Evolutionary conservation across 2,113 vertebrate genomes (phyloP).

Genomic region (Gavialis gangeticus): DNA sequence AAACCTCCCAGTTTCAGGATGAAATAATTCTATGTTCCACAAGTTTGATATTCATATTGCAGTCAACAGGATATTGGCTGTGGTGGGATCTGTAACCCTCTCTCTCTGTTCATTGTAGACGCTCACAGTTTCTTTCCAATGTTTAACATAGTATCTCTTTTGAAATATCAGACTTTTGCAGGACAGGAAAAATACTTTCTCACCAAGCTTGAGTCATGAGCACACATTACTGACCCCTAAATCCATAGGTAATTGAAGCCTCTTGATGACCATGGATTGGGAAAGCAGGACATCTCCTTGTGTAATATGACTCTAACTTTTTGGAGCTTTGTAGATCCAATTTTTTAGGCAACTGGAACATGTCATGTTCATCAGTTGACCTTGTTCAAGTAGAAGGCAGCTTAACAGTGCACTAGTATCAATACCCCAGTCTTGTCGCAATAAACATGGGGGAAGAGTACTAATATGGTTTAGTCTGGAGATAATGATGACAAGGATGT

Average conservation of each 20-base stretch:
- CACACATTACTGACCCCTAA: neutral
- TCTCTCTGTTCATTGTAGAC: no score
- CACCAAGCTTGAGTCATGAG: neutral
- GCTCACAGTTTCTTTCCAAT: no score
- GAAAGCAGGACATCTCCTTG: neutral
- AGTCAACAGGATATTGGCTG: no score
- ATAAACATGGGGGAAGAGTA: neutral
- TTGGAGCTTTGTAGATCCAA: neutral
- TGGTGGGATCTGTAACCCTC: no score
- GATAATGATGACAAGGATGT: neutral
- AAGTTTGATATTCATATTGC: no score
- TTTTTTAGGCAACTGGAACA: neutral
- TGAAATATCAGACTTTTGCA: no score
- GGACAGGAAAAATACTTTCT: no score
- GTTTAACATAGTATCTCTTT: no score
- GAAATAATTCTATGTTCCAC: no score
- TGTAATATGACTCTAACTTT: neutral
- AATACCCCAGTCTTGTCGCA: neutral
- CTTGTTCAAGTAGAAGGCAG: neutral
- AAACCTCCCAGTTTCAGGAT: no score
- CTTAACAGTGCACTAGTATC: no score
- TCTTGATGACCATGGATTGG: neutral
- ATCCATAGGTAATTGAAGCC: neutral
- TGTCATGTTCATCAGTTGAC: neutral
- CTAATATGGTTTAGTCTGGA: neutral